Percentiles rank a stretch among this genome's conserved stretches.
Conservation (phyloP, 2,113 vertebrate species). For the Protobothrops flavoviridis region DNA sequence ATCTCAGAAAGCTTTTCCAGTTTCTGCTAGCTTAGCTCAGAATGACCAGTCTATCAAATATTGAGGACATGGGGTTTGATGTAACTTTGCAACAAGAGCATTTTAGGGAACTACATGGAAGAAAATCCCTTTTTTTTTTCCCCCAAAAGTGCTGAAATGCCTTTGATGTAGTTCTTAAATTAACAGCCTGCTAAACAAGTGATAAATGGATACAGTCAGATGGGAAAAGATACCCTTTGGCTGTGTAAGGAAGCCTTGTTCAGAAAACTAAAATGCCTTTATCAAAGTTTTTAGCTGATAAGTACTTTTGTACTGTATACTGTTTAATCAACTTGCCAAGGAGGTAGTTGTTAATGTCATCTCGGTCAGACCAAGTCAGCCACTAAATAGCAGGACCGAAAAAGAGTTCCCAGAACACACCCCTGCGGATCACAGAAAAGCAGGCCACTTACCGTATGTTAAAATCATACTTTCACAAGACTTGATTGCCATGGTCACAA, state of each 20-base stretch:
- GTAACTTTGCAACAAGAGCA: not conserved
- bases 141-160: not conserved
- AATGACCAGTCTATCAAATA: not conserved
- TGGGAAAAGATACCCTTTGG: constrained; percentile 30
- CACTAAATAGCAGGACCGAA: not conserved
- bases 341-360: not conserved
- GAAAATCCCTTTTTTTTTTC: not conserved
- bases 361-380: not conserved
- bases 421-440: not conserved
- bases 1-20: not conserved
- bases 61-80: not conserved
- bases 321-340: not conserved
- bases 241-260: not conserved
- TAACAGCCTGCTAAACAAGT: not conserved
- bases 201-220: constrained; percentile 2
- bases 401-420: no score
- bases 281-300: not conserved
- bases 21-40: not conserved
- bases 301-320: not conserved
- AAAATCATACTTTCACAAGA: not conserved
- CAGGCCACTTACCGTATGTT: not conserved
- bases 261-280: not conserved
- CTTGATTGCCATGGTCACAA: not conserved
- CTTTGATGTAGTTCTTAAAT: not conserved
- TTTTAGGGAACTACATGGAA: not conserved